These are phyloP conservation scores for Sminthurides aquaticus DNA, from an alignment of 2,888 invertebrate species.

Conservation along the genomic window DNA sequence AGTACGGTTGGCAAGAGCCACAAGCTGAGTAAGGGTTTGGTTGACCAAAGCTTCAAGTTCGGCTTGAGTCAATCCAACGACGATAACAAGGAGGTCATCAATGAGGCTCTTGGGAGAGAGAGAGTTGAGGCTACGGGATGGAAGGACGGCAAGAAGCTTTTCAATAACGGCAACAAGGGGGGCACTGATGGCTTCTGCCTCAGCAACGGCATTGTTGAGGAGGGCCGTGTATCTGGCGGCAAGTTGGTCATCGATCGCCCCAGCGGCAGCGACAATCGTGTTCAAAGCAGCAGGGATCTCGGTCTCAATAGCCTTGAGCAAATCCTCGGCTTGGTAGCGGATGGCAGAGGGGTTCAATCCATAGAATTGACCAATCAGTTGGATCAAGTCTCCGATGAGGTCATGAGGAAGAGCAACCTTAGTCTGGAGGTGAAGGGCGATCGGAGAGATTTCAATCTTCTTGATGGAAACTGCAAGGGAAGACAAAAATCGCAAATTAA, in stretches of 20 bases:
- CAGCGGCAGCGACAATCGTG: background rate
- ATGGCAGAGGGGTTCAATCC: background rate
- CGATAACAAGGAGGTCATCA: background rate
- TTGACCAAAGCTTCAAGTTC: background rate
- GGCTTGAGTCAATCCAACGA: background rate
- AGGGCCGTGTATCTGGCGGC: background rate
- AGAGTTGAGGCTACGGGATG: background rate
- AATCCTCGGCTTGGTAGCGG: background rate
- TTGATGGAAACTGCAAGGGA: background rate
- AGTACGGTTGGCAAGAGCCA: background rate
- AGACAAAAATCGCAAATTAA: no score
- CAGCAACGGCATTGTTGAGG: background rate
- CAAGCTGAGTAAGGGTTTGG: background rate
- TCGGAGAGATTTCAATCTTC: background rate
- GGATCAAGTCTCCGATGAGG: background rate
- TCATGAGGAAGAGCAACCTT: background rate
- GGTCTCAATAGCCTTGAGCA: background rate
- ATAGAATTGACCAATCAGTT: background rate
- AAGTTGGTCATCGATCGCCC: background rate
- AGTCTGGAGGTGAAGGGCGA: background rate
- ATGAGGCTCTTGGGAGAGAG: background rate
- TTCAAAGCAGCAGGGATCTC: background rate
- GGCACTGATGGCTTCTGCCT: background rate
- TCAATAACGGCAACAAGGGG: background rate
- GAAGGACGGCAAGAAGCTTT: background rate